Evolutionary conservation across 2,888 invertebrate species (phyloP).

Genomic region (Callyntrura sp.): DNA sequence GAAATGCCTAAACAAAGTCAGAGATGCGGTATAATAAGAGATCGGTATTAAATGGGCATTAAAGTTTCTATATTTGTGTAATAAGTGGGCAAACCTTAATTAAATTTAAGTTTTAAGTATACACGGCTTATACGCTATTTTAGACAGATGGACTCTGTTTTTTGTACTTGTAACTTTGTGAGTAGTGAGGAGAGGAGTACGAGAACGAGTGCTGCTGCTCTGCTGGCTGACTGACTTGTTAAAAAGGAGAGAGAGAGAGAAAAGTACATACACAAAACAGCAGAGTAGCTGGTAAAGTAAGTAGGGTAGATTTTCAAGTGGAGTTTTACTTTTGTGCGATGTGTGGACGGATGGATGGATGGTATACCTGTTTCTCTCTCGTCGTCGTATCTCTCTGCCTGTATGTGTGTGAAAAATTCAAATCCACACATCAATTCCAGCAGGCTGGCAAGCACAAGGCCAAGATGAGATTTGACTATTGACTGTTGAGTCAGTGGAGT

Average conservation of each 20-base stretch:
- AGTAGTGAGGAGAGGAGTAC: neutral
- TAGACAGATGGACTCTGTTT: constrained; percentile 51
- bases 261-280: too few relatives aligned
- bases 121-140: constrained; percentile 37
- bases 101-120: constrained; percentile 55
- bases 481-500: neutral
- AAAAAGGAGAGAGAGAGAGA: neutral
- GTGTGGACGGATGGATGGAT: constrained; percentile 47
- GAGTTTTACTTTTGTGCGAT: neutral
- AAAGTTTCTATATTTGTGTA: neutral
- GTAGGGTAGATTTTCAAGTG: neutral
- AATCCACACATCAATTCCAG: constrained; percentile 48
- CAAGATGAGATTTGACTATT: constrained; percentile 51
- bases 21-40: neutral
- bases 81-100: constrained; percentile 48
- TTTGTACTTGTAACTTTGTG: constrained; percentile 52
- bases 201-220: constrained; percentile 25
- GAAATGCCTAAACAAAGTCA: constrained; percentile 25
- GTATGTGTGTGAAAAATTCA: constrained; percentile 23
- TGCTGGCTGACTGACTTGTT: constrained; percentile 8
- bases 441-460: constrained; percentile 34
- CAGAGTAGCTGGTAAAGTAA: too few relatives aligned
- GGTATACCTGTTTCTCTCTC: constrained; percentile 55
- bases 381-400: too few relatives aligned
- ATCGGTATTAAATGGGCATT: neutral